Evolutionary conservation across 1,140 invertebrate species (phyloP), one percentile per base, ranked within the genome.

Genomic region (Mamestra configurata): DNA sequence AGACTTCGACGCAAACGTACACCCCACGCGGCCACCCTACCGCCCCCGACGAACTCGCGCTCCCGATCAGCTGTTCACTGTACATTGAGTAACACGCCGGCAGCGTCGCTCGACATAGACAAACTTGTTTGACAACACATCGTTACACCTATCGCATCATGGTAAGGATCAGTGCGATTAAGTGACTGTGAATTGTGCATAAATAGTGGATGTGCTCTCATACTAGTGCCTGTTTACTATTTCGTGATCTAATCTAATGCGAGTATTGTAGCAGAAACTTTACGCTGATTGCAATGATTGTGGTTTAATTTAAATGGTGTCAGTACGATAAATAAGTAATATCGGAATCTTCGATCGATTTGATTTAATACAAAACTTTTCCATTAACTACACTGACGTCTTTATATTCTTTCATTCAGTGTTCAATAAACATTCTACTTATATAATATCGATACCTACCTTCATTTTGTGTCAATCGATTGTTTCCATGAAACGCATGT

Each of bases 41-140:
- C 82, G 68, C 77, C 85, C 82, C 68, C 73, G 13, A 78, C 79
- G 59, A 88, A 84, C 84, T 88, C 86, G 83, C 85, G 83, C 82
- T 84, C 81, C 75, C 90, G 92, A 94, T 92, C 92, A 92, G 92
- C 92, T 92, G 93, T 89, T 92, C 83, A 84, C 76, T 86, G 75
- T 76, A 71, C 27, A 82, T 86, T 79, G 82, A 84, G 22, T 76
- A 71, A 81, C 80, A 78, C 75, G 79, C 66, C 77, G 82, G 82
- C 83, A 79, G 80, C 84, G 80, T 70, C 53, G 70, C 79, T 43
- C 76, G 73, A 77, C 22, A 31, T 77, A 70, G 73, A 70, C 78
- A 76, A 79, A 80, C 55, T 87, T 87, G 68, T 85, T 79, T 82
- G 57, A 79, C 79, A 82, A 85, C 81, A 86, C 53, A 82, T 79